phyloP scores from a whole-genome alignment of 2,113 vertebrate genomes.

The Ciconia maguari region DNA sequence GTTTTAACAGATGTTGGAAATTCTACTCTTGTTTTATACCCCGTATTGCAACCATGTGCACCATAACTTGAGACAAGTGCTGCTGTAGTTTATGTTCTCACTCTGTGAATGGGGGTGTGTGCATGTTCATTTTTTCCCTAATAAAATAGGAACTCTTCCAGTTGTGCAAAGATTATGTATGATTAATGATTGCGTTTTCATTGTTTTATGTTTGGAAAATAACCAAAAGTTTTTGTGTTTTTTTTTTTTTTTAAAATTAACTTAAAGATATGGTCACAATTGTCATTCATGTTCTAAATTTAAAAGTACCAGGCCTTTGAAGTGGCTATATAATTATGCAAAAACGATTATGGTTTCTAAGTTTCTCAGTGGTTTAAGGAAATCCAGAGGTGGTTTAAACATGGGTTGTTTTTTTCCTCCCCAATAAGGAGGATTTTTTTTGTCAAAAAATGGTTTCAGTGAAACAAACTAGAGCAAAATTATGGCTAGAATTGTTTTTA shows the following conservation, averaged over 20 bases:
- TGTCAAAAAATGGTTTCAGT: conserved; percentile 77
- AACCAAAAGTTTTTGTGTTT: neutral
- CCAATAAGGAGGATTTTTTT: conserved; percentile 64
- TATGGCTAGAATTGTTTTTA: conserved; percentile 62
- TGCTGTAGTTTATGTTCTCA: conserved; percentile 67
- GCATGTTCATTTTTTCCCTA: conserved; percentile 18
- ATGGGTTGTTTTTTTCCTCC: conserved; percentile 29
- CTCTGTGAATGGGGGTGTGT: neutral
- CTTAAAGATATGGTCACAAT: conserved; percentile 29
- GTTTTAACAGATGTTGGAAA: conserved; percentile 75
- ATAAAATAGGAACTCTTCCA: conserved; percentile 53
- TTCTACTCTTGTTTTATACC: conserved; percentile 71
- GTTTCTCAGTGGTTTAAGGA: conserved; percentile 69
- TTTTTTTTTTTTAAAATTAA: neutral
- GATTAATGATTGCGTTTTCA: conserved; percentile 36
- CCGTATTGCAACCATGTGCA: conserved; percentile 54
- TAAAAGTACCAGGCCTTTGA: conserved; percentile 36
- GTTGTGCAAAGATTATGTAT: conserved; percentile 46
- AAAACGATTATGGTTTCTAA: conserved; percentile 42
- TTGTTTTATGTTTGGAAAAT: conserved; percentile 53
- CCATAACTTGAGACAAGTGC: conserved; percentile 66
- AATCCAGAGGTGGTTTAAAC: conserved; percentile 66
- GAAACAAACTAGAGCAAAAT: conserved; percentile 74
- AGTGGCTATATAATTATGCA: conserved; percentile 61
- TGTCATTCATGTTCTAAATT: conserved; percentile 54